These are phyloP conservation scores for Crocidura indochinensis DNA, from an alignment of 2,797 vertebrate genomes.

Conservation along the genomic window DNA sequence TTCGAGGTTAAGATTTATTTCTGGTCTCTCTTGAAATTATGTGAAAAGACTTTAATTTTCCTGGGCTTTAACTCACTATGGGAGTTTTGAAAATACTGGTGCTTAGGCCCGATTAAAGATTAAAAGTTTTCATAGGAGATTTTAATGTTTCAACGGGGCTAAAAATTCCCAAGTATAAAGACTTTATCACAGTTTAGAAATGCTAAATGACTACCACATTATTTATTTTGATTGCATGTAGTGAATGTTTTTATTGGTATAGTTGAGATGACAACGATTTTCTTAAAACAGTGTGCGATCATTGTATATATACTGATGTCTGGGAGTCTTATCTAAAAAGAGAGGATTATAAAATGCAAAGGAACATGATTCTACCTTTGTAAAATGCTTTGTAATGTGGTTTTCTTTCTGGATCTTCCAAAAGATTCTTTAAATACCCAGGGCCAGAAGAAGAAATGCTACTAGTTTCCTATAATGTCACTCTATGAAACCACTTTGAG, in stretches of 20 bases:
- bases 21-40: neutral
- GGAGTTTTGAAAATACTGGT: slow-evolving; percentile 29
- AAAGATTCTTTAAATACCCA: too few relatives aligned
- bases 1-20: slow-evolving; percentile 49
- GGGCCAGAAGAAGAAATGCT: too few relatives aligned
- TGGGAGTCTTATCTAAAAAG: neutral
- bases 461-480: too few relatives aligned
- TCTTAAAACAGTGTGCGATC: neutral
- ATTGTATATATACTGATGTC: neutral
- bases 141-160: neutral
- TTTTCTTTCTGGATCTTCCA: too few relatives aligned
- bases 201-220: neutral
- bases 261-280: neutral
- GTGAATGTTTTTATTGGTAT: neutral
- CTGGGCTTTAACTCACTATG: neutral
- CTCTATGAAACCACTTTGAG: too few relatives aligned
- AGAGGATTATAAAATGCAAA: neutral
- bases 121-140: slow-evolving; percentile 44
- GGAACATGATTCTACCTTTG: slow-evolving; percentile 41
- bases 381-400: slow-evolving; percentile 12
- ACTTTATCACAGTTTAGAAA: slow-evolving; percentile 40
- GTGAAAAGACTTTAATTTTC: neutral
- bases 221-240: slow-evolving; percentile 46
- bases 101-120: neutral
- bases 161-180: slow-evolving; percentile 6